phyloP scores from a whole-genome alignment of 1,140 invertebrate species.

The Drosophila repletoides region DNA sequence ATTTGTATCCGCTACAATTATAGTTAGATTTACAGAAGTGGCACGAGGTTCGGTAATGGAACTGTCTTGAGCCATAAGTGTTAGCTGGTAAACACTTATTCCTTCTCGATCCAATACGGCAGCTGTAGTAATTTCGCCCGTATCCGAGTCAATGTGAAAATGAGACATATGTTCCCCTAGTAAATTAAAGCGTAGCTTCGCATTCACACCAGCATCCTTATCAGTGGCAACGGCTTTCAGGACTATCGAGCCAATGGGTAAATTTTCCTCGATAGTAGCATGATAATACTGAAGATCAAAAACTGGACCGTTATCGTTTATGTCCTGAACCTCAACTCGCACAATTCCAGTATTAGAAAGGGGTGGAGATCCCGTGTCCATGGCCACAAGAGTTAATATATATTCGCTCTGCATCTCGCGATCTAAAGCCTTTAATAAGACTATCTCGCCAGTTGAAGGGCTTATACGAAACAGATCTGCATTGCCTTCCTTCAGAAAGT shows the following conservation, averaged over 20 bases:
- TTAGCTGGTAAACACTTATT: conserved; percentile 89
- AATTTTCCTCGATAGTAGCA: conserved; percentile 90
- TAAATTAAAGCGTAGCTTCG: conserved; percentile 91
- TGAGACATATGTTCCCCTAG: conserved; percentile 90
- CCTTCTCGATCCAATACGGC: conserved; percentile 91
- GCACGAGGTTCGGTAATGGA: conserved; percentile 91
- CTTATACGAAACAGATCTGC: conserved; percentile 94
- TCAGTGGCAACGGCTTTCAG: conserved; percentile 89
- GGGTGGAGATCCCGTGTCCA: conserved; percentile 95
- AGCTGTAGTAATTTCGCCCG: conserved; percentile 89
- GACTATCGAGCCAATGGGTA: conserved; percentile 88
- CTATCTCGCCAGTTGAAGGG: conserved; percentile 93
- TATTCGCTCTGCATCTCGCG: conserved; percentile 92
- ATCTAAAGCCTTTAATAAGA: conserved; percentile 90
- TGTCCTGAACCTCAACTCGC: conserved; percentile 93
- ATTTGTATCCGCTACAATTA: conserved; percentile 91
- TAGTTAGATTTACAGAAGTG: conserved; percentile 90
- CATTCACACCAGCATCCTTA: conserved; percentile 91
- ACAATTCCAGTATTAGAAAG: conserved; percentile 94
- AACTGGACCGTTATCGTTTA: conserved; percentile 95
- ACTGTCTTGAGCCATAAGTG: conserved; percentile 93
- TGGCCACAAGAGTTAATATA: conserved; percentile 92
- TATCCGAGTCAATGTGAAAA: conserved; percentile 89
- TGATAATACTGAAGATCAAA: conserved; percentile 91
- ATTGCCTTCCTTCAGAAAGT: conserved; percentile 96